Percentiles rank a stretch among this genome's conserved stretches.
Evolutionary conservation across 2,797 vertebrate genomes (phyloP).

Genomic region (Phoebastria nigripes): DNA sequence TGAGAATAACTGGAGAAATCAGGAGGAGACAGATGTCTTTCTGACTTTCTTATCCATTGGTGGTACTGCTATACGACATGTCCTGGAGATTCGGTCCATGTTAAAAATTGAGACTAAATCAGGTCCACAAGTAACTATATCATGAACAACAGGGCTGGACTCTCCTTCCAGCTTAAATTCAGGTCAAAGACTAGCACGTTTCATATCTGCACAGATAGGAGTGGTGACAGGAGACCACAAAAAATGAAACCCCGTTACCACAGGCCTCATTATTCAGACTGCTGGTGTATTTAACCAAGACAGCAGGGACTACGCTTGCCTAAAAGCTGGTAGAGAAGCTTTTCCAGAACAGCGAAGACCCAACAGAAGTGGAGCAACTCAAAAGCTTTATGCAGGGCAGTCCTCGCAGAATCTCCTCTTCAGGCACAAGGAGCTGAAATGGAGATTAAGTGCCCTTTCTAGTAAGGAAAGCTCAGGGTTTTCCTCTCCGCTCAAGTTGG

Average conservation of each 20-base stretch:
- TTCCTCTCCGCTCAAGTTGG: neutral
- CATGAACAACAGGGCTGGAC: neutral
- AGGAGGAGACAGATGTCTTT: neutral
- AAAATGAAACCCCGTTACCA: neutral
- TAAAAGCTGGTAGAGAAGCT: neutral
- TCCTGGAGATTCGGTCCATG: neutral
- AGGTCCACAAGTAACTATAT: neutral
- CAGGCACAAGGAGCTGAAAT: neutral
- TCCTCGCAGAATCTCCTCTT: neutral
- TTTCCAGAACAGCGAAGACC: neutral
- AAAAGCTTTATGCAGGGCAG: neutral
- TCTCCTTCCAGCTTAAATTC: neutral
- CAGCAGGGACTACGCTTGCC: neutral
- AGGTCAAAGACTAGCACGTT: neutral
- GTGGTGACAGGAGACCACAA: neutral
- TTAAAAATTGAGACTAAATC: neutral
- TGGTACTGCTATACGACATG: neutral
- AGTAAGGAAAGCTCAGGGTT: neutral
- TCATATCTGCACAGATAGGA: neutral
- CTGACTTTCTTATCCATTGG: neutral
- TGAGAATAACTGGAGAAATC: neutral
- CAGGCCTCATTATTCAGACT: fast-evolving
- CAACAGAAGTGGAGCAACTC: neutral
- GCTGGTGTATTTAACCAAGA: neutral
- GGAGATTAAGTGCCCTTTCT: neutral